Evolutionary conservation across 2,888 invertebrate species (phyloP).

Genomic region (Brachypalpus laphriformis): DNA sequence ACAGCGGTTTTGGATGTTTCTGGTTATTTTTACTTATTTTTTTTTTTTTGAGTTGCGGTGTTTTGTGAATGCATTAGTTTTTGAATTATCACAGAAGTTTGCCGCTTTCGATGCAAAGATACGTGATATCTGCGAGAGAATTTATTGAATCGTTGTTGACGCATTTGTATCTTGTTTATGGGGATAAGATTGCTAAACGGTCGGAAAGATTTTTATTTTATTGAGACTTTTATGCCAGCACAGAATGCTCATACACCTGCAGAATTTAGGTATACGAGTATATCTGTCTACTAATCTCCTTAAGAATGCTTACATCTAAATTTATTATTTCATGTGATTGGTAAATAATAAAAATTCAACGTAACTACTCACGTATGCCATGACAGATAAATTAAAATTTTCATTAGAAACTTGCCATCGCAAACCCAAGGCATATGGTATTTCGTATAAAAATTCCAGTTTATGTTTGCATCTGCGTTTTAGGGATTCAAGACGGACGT

Average conservation of each 20-base stretch:
- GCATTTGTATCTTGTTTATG: conserved; percentile 71
- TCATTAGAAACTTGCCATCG: too few relatives aligned
- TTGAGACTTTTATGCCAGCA: conserved; percentile 53
- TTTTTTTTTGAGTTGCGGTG: conserved; percentile 36
- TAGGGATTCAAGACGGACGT: too few relatives aligned
- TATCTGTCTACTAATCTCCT: background rate
- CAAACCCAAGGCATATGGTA: too few relatives aligned
- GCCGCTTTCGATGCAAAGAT: conserved; percentile 62
- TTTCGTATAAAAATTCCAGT: too few relatives aligned
- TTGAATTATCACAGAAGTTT: conserved; percentile 72
- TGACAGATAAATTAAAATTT: too few relatives aligned
- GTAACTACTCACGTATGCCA: too few relatives aligned
- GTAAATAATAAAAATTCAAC: too few relatives aligned
- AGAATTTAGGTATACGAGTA: conserved; percentile 39
- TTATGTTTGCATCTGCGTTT: too few relatives aligned
- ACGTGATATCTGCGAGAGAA: conserved; percentile 23
- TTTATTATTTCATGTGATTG: background rate
- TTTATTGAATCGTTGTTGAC: conserved; percentile 66
- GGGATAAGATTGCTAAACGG: conserved; percentile 62
- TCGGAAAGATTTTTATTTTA: conserved; percentile 55
- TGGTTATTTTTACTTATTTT: too few relatives aligned
- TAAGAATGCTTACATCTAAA: background rate
- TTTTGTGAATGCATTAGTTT: conserved; percentile 65
- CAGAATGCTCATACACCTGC: conserved; percentile 48
- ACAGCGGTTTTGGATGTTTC: conserved; percentile 34